phyloP scores from a whole-genome alignment of 2,113 vertebrate species.

The Prunella himalayana region DNA sequence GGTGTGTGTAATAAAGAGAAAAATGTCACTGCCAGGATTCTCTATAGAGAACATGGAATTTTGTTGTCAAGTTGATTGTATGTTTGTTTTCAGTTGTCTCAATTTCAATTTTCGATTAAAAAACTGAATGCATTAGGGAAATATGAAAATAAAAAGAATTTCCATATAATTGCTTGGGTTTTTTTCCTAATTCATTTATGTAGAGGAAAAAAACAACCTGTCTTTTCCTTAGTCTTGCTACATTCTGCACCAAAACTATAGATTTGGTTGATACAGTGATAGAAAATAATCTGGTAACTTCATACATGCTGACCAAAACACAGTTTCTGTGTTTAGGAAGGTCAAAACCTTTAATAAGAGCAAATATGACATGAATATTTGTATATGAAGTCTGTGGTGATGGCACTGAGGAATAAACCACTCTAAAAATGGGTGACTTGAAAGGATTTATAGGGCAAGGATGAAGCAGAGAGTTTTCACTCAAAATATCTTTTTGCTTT shows the following conservation, averaged over 20 bases:
- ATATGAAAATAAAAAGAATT: neutral
- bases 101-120: neutral
- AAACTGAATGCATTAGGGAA: neutral
- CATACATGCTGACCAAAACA: neutral
- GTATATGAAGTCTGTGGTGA: neutral
- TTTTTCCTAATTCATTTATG: neutral
- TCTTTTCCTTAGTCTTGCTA: neutral
- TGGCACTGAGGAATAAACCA: neutral
- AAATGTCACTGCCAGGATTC: neutral
- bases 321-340: neutral
- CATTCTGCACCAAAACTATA: neutral
- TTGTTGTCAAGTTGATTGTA: neutral
- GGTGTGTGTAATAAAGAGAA: neutral
- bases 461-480: neutral
- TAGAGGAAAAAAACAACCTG: accelerated
- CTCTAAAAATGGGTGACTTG: neutral
- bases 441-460: neutral
- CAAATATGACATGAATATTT: neutral
- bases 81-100: slow-evolving; percentile 5
- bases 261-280: neutral
- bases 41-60: neutral
- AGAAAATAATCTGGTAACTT: neutral
- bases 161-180: neutral
- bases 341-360: neutral
- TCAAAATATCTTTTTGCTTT: neutral